Evolutionary conservation across 2,113 vertebrate genomes (phyloP).

Genomic region (Notothenia coriiceps): DNA sequence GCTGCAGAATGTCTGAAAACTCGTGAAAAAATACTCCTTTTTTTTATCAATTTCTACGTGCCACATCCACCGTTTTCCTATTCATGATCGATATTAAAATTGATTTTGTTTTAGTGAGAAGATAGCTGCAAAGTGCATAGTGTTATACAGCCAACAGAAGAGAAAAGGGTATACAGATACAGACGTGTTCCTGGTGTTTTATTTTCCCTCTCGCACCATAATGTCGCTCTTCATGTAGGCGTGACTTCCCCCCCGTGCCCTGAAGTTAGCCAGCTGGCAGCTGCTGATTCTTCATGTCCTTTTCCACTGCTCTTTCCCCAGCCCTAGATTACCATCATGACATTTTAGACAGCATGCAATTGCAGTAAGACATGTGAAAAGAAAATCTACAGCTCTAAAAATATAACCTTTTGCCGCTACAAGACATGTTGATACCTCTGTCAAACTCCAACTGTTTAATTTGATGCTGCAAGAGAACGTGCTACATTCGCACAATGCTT

Average conservation of each 20-base stretch:
- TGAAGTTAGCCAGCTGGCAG: constrained; percentile 67
- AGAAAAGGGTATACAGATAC: neutral
- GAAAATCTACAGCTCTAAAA: constrained; percentile 19
- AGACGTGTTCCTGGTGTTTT: neutral
- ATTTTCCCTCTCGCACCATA: neutral
- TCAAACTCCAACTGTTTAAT: constrained; percentile 23
- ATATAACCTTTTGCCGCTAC: neutral
- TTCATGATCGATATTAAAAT: neutral
- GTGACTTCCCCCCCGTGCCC: constrained; percentile 44
- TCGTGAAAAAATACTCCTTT: neutral
- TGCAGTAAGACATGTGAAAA: constrained; percentile 11
- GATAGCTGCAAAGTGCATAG: constrained; percentile 11
- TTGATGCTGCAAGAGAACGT: neutral
- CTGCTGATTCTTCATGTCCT: constrained; percentile 44
- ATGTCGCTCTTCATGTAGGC: constrained; percentile 47
- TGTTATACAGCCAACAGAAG: no score
- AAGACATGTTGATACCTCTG: constrained; percentile 3
- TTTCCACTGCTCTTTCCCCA: constrained; percentile 11
- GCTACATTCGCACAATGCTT: neutral
- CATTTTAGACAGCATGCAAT: constrained; percentile 43
- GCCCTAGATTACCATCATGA: constrained; percentile 32
- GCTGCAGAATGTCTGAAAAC: constrained; percentile 34
- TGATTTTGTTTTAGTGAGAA: neutral
- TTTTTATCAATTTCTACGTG: neutral
- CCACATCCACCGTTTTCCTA: no score